Base-by-base conservation (phyloP, 2,888 invertebrate species). In the Oligia fasciuncula region DNA sequence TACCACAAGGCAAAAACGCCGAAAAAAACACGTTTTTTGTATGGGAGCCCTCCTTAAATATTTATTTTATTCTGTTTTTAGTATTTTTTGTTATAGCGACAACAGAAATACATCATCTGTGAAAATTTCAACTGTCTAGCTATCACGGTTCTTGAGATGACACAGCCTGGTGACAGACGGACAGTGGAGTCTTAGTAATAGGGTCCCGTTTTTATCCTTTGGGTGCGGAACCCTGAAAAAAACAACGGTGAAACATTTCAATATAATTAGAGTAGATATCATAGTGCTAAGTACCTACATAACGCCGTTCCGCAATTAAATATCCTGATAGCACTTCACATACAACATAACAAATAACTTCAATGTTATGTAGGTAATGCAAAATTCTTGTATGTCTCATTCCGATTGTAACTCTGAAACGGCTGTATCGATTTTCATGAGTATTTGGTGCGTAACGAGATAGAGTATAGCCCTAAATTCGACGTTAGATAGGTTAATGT, bases 291-390 rank as follows among this genome's bases (percentile, higher is more conserved):
- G 80, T 73, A 83, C n/a, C n/a, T n/a, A n/a, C 65, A 75, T 73
- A 80, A 69, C 23, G 57, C 71, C 69, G 23, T 83, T 54, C 62
- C 4, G 29, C 60, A 75, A 66, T 73, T 75, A 70, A 51, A 65
- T 23, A 78, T 43, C n/a, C 19, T 63, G 79, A 83, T 79, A 84
- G 79, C 71, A 60, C 83, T 67, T 35, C 40, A 57, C 60, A 40
- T 23, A 62, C 35, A n/a, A 67, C 66, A 29, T 29, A 66, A 6
- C 29, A 75, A 43, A 43, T 63, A 54, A 57, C 0, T 8, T 29
- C 35, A 49, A 54, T 68, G 35, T 67, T 69, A 69, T n/a, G 5
- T 54, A 29, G 29, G 29, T 29, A 76, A 70, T 71, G 62, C 29
- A 23, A 80, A 54, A 63, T 57, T 67, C 54, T 69, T 84, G 76